Conservation (phyloP, 2,888 invertebrate species). For the Crocallis elinguaria region DNA sequence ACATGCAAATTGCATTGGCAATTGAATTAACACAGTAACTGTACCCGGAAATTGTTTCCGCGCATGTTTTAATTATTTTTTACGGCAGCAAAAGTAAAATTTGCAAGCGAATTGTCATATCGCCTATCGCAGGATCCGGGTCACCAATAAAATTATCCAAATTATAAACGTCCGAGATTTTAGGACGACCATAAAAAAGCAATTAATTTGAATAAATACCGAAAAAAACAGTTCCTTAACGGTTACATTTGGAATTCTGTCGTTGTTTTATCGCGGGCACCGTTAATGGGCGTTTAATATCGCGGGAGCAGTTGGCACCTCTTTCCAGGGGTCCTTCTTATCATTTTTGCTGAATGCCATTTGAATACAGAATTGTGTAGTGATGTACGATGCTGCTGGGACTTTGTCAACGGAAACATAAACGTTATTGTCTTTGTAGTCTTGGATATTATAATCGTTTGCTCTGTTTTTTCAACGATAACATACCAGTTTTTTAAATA, state of each 20-base stretch:
- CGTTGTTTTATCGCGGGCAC: constrained; percentile 64
- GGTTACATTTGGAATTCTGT: constrained; percentile 68
- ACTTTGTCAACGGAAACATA: background rate
- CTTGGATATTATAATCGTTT: background rate
- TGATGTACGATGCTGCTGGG: constrained; percentile 6
- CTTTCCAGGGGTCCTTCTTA: constrained; percentile 48
- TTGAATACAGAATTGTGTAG: constrained; percentile 59
- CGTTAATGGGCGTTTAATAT: constrained; percentile 71
- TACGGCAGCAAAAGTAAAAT: constrained; percentile 7
- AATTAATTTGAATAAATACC: constrained; percentile 78
- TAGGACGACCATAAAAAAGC: constrained; percentile 65
- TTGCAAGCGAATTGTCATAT: constrained; percentile 14
- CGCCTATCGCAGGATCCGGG: constrained; percentile 11
- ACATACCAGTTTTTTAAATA: no score
- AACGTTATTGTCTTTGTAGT: background rate
- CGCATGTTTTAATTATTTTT: constrained; percentile 10
- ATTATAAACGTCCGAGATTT: constrained; percentile 49
- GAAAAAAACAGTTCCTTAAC: constrained; percentile 61
- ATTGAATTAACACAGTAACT: background rate
- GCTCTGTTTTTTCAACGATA: no score
- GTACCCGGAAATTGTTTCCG: background rate
- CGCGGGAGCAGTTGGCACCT: constrained; percentile 62
- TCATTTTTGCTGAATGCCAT: constrained; percentile 62
- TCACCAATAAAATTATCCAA: constrained; percentile 35
- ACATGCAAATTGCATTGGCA: background rate